Evolutionary conservation across 2,888 invertebrate species (phyloP).

Genomic region (Drosophila hawaiiensis): DNA sequence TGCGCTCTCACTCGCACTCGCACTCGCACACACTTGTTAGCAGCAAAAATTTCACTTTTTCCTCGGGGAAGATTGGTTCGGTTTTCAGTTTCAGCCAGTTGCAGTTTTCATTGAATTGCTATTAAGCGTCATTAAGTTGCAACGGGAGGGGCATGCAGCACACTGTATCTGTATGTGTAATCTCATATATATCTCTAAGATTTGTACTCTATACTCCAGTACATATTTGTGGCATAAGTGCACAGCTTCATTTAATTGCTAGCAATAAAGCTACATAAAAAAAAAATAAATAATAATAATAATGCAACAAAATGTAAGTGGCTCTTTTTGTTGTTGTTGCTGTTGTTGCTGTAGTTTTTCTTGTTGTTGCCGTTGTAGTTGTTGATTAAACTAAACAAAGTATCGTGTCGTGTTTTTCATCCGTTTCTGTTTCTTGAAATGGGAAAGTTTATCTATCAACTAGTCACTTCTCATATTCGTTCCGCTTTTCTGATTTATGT

Average conservation of each 20-base stretch:
- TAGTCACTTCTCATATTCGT: conserved; percentile 44
- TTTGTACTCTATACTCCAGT: conserved; percentile 22
- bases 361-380: conserved; percentile 23
- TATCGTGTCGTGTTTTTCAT: conserved; percentile 43
- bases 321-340: too few relatives aligned
- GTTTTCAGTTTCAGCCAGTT: conserved; percentile 45
- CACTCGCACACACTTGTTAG: neutral
- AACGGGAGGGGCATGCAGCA: conserved; percentile 24
- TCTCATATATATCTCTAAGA: conserved; percentile 1
- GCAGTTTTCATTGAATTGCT: conserved; percentile 58
- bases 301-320: neutral
- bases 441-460: conserved; percentile 55
- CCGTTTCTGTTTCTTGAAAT: conserved; percentile 55
- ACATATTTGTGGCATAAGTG: conserved; percentile 33
- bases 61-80: conserved; percentile 31
- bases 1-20: conserved; percentile 1
- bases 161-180: neutral
- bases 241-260: conserved; percentile 52
- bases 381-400: conserved; percentile 29
- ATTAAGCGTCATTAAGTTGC: conserved; percentile 53
- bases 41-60: conserved; percentile 53
- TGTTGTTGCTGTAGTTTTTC: conserved; percentile 3
- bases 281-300: neutral
- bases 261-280: conserved; percentile 11
- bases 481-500: conserved; percentile 58